These are phyloP conservation scores for Melanotaenia nigrans DNA, from an alignment of 2,797 vertebrate species.

Conservation along the genomic window DNA sequence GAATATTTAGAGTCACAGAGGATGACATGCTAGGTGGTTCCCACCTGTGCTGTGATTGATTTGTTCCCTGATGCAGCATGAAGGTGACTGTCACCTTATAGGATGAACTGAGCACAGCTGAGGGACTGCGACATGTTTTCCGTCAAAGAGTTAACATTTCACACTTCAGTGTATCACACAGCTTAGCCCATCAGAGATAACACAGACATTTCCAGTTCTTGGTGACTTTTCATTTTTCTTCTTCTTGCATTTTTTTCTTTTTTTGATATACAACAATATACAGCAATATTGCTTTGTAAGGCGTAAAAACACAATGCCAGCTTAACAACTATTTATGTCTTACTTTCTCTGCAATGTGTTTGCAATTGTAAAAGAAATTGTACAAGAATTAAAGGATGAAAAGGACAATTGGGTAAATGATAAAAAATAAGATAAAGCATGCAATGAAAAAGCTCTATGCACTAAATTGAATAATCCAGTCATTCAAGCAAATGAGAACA, in stretches of 20 bases:
- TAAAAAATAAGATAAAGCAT: conserved; percentile 22
- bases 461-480: conserved; percentile 18
- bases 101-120: conserved; percentile 32
- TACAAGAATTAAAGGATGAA: conserved; percentile 33
- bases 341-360: conserved; percentile 5
- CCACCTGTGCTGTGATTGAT: conserved; percentile 65
- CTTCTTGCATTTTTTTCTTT: not conserved
- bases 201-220: not conserved
- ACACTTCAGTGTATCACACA: conserved; percentile 15
- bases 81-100: conserved; percentile 68
- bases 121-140: conserved; percentile 45
- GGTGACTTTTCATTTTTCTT: not conserved
- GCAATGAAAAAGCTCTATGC: conserved; percentile 7
- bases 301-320: conserved; percentile 23
- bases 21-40: conserved; percentile 48
- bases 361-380: conserved; percentile 28
- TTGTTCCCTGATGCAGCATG: conserved; percentile 60
- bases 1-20: conserved; percentile 58
- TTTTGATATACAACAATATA: conserved; percentile 3
- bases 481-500: conserved; percentile 16
- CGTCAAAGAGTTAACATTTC: conserved; percentile 42
- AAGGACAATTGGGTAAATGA: conserved; percentile 37
- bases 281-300: not conserved
- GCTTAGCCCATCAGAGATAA: conserved; percentile 4
- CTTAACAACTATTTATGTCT: conserved; percentile 34